Base-by-base conservation (phyloP, 1,140 invertebrate species). In the Zaprionus lachaisei region DNA sequence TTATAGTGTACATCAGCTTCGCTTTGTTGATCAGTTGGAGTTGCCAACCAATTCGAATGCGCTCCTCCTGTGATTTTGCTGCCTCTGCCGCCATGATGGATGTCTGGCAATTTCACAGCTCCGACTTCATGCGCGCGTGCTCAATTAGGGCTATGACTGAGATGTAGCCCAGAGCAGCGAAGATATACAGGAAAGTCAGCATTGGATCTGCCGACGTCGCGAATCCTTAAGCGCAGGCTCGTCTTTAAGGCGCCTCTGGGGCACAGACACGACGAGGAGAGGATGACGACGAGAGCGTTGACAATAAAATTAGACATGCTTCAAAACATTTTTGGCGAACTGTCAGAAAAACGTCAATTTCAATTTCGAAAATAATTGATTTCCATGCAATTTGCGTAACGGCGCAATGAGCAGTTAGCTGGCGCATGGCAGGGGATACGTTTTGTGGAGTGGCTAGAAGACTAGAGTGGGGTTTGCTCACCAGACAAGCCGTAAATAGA, bases 291-390 rank as follows among this genome's bases (percentile, higher is more conserved):
- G 51, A 34, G 20, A 38, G 44, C 83, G 79, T 80, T 86, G 83
- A 87, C 83, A 86, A 87, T 87, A 78, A 87, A 83, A 87, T 87
- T 87, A 87, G 83, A 87, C 84, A 86, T 69, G 83, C 84, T 83
- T 87, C 84, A 87, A 68, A 87, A 87, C 84, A 87, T 87, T 87
- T 87, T 87, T 80, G 83, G 83, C 67, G 72, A 83, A 81, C 80
- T 84, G 84, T 89, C 85, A 89, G 79, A 84, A 83, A 84, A 84
- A 89, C 72, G 78, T 89, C 84, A 84, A 89, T 89, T 89, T 89
- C 79, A 89, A 89, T 89, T 81, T 89, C 57, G 37, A 86, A 84
- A 79, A 89, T 89, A 89, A 89, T 89, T 89, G 85, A 89, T 89
- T 89, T 89, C 77, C 79, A 73, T 75, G 72, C 81, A 89, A 89